Evolutionary conservation across 30 jellyfish, hydroid and myxozoan species (phyloP).

Genomic region (Aurelia coerulea): DNA sequence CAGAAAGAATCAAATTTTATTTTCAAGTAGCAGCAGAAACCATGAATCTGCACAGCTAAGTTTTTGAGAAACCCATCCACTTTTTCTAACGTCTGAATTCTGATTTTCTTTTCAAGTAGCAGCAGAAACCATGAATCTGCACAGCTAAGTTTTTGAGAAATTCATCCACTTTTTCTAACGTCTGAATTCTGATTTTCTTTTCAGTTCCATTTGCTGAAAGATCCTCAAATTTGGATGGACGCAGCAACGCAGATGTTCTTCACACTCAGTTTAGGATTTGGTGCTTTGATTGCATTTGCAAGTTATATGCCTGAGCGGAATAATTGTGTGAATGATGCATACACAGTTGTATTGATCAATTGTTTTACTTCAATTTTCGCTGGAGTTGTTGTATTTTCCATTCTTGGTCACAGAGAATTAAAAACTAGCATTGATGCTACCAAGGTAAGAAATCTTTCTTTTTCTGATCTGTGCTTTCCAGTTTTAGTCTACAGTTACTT

Average conservation of each 20-base stretch:
- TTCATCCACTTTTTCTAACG: too few species aligned
- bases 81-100: too few species aligned
- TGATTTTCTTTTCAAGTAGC: too few species aligned
- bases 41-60: too few species aligned
- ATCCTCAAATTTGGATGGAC: conserved; percentile 96
- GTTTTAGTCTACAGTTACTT: too few species aligned
- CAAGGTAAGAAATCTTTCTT: conserved; percentile 41
- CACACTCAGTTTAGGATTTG: conserved; percentile 96
- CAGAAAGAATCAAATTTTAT: too few species aligned
- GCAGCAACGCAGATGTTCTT: conserved; percentile 98
- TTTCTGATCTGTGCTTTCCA: too few species aligned
- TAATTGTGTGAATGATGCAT: conserved; percentile 92
- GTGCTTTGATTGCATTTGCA: conserved; percentile 95
- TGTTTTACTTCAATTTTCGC: conserved; percentile 93
- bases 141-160: too few species aligned
- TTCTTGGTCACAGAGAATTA: conserved; percentile 89
- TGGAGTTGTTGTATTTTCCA: conserved; percentile 93
- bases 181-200: neutral
- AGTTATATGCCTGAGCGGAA: conserved; percentile 95
- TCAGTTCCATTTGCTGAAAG: conserved; percentile 71
- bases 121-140: too few species aligned
- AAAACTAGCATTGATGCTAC: conserved; percentile 78
- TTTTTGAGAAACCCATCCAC: too few species aligned
- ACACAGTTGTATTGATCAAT: conserved; percentile 81
- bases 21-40: too few species aligned